Conservation (phyloP, 1,140 invertebrate species). For the Cataglyphis hispanica region DNA sequence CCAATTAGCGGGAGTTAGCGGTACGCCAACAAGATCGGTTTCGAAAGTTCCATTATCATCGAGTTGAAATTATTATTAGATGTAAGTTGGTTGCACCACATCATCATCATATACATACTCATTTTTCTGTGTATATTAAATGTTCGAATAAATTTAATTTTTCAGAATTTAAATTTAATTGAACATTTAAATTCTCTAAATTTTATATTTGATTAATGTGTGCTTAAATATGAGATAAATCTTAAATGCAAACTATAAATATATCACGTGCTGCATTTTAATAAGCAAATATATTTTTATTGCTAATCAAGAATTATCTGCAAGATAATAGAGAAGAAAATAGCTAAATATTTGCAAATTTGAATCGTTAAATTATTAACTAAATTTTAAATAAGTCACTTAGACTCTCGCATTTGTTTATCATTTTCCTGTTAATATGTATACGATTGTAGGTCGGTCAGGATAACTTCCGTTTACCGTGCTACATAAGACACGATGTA, state of each 20-base stretch:
- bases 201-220: too few species aligned
- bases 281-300: too few species aligned
- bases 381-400: not conserved
- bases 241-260: too few species aligned
- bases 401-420: not conserved
- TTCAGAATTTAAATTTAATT: too few species aligned
- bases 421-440: constrained; percentile 1
- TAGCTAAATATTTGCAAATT: not conserved
- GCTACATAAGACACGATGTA: not conserved
- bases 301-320: too few species aligned
- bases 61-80: constrained; percentile 11
- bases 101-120: too few species aligned
- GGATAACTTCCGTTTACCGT: constrained; percentile 25
- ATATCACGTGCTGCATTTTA: too few species aligned
- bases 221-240: too few species aligned
- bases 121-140: too few species aligned
- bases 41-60: constrained; percentile 2
- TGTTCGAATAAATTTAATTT: too few species aligned
- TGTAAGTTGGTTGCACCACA: too few species aligned
- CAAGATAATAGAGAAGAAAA: not conserved
- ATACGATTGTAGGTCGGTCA: not conserved
- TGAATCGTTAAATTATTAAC: not conserved
- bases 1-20: constrained; percentile 36
- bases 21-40: constrained; percentile 10
- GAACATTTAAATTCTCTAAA: too few species aligned